Evolutionary conservation across 2,797 vertebrate genomes (phyloP), one percentile per base, ranked within the genome.

Genomic region (Enteromius afrohamiltoni): DNA sequence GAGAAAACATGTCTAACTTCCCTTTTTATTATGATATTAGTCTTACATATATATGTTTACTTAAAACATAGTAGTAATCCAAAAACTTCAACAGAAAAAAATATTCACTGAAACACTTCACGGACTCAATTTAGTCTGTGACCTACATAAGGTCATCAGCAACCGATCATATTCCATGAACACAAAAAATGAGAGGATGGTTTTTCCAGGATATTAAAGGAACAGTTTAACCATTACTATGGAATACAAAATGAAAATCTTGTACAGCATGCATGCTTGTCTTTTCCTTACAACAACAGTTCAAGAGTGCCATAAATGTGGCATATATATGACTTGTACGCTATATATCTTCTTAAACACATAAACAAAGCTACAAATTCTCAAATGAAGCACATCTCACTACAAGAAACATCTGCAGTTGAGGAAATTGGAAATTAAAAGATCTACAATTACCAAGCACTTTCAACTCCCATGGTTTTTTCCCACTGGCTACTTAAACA

Each of bases 401-500:
- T 53, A 51, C 26, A 51, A 51, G 17, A 73, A 10, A 51, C 21
- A 73, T 31, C 11, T 51, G 17, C 17, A 65, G 26, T n/a, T 16
- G 42, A 47, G 53, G 6, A 79, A 26, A 21, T n/a, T 68, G 49
- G 17, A 82, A 77, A 84, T 82, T 26, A 73, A 74, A 82, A 80
- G 23, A 40, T 7, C 79, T 16, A 60, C 19, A 58, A 58, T 42
- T 42, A 29, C 14, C 31, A 23, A 49, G 21, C 51, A 37, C 51
- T 71, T 77, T 47, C 53, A 65, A 34, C 53, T 53, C 6, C 60
- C 37, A 34, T 51, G 21, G 2, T 11, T 81, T 80, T 81, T 77
- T 6, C 84, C 42, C 40, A 79, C 19, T 77, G 79, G 75, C 84
- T 60, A 79, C 85, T 70, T 77, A 7, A 82, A 84, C 90, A 88